These are phyloP conservation scores for Gasterosteus aculeatus DNA, from an alignment of 2,113 vertebrate genomes.

Conservation along the genomic window DNA sequence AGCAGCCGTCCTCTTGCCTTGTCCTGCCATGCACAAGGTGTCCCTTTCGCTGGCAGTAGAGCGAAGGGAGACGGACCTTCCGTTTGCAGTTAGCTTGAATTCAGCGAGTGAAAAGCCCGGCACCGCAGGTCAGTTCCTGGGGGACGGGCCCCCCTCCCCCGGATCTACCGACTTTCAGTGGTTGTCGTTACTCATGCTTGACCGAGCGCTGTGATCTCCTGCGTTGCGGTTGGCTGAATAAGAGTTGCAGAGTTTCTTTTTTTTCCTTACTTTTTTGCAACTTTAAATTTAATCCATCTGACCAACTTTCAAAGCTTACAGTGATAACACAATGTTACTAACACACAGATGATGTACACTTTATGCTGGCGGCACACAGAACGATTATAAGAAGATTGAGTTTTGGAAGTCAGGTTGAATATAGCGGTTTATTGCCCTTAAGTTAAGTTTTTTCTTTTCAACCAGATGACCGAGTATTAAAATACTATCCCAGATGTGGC, in stretches of 20 bases:
- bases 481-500: background rate
- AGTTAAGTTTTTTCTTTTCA: background rate
- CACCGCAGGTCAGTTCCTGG: background rate
- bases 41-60: too few species aligned
- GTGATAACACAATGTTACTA: background rate
- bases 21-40: too few species aligned
- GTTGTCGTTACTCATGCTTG: too few species aligned
- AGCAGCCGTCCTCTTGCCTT: too few species aligned
- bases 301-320: background rate
- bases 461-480: background rate
- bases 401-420: too few species aligned
- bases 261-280: background rate
- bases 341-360: background rate
- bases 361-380: background rate
- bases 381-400: too few species aligned
- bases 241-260: background rate
- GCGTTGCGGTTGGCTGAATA: background rate
- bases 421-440: background rate
- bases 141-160: background rate
- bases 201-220: background rate
- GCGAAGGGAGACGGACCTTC: background rate
- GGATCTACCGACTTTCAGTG: too few species aligned
- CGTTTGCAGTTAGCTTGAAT: background rate
- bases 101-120: background rate
- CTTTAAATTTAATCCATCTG: background rate